Percentiles rank a stretch among this genome's conserved stretches.
Conservation (phyloP, 2,797 vertebrate species). For the Oreonectes daqikongensis region DNA sequence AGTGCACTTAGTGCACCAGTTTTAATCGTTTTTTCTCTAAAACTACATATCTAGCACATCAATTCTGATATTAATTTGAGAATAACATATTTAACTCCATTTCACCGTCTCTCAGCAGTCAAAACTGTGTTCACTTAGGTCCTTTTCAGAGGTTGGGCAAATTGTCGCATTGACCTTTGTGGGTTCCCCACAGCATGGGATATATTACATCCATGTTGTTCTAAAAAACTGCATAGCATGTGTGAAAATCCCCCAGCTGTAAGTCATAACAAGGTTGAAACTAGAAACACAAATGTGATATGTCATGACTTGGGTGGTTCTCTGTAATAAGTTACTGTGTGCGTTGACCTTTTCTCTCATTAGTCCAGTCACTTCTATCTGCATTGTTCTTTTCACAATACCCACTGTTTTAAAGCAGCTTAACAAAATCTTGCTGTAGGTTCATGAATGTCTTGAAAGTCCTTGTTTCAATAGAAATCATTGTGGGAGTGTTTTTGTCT, state of each 20-base stretch:
- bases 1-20: no score
- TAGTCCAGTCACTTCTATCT: neutral
- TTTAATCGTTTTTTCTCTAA: no score
- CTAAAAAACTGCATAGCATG: neutral
- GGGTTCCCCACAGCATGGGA: neutral
- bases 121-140: neutral
- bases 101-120: neutral
- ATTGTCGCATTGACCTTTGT: slow-evolving; percentile 20
- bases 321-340: neutral
- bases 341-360: neutral
- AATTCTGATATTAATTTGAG: no score
- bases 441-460: neutral
- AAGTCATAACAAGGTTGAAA: neutral
- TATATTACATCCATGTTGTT: neutral
- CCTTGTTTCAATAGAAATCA: neutral
- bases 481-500: neutral
- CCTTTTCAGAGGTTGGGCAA: neutral
- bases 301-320: neutral
- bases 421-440: neutral
- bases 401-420: neutral
- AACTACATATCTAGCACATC: neutral
- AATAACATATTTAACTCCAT: no score
- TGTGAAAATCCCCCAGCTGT: neutral
- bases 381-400: neutral
- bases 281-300: neutral